Evolutionary conservation across 2,113 vertebrate species (phyloP), one percentile per base, ranked within the genome.

Genomic region (Taxidea taxus): DNA sequence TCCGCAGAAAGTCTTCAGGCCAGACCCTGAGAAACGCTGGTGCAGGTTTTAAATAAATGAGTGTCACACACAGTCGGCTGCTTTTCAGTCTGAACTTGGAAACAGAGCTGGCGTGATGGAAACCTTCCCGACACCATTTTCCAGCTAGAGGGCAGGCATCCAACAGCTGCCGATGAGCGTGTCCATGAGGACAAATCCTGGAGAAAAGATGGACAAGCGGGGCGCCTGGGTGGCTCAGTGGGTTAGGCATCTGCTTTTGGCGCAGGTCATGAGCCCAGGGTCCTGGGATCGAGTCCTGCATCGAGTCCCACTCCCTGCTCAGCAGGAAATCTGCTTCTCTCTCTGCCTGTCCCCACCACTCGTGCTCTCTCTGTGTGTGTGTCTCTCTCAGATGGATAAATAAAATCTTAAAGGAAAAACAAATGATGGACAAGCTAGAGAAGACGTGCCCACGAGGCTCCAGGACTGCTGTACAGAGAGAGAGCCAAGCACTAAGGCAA

Each of bases 61-160:
- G 20, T 15, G 12, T 39, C 27, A n/a, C 0, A 1, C 68, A 25
- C 0, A 0, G 12, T 62, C 12, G 0, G 21, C n/a, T 80, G 83
- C 47, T 70, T 42, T 82, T 58, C 54, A 0, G 56, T 77, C 56
- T 93, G 54, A 87, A 72, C 8, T 54, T 34, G 8, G n/a, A 58
- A 60, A 90, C 4, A 68, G 37, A 62, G 37, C 23, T 25, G 44
- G 49, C 3, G 2, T 51, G 39, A n/a, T 68, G 56, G 49, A 16
- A 75, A 60, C 29, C 7, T 37, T 56, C 60, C n/a, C 7, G 4
- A 62, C 27, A 44, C 25, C 37, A 31, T 31, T 68, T 90, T 34
- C 78, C 89, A 78, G 66, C 54, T 42, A 31, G 39, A 84, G 94
- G 44, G 37, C 34, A 39, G 68, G 54, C 49, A 37, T 51, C 60